A percentile compares a stretch with the other conserved stretches of the same genome.
phyloP scores from a whole-genome alignment of 2,797 vertebrate species.

The Distichodus sexfasciatus region DNA sequence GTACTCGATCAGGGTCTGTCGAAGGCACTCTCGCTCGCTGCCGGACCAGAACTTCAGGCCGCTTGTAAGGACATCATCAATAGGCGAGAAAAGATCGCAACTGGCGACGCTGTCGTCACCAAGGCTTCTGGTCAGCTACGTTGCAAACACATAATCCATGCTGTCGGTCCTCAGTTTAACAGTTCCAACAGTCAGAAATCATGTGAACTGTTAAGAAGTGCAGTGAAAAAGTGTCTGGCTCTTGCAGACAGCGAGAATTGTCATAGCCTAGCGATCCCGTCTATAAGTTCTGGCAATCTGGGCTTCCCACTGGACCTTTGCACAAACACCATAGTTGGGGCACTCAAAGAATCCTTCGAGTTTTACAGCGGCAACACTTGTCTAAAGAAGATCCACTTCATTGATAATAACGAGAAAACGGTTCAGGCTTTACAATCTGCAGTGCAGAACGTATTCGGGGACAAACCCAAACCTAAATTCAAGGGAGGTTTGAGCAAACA shows the following conservation, averaged over 20 bases:
- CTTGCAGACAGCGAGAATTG: constrained; percentile 64
- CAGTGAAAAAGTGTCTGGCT: constrained; percentile 67
- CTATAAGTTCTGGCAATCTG: constrained; percentile 71
- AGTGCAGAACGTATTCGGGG: constrained; percentile 61
- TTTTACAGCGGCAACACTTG: constrained; percentile 13
- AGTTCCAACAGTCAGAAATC: neutral
- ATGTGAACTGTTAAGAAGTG: constrained; percentile 57
- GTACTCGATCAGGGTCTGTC: constrained; percentile 67
- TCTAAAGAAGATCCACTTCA: constrained; percentile 76
- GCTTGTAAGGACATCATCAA: constrained; percentile 67
- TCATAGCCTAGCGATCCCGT: constrained; percentile 80
- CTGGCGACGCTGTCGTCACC: constrained; percentile 64
- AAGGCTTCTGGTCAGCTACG: constrained; percentile 70
- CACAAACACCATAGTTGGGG: constrained; percentile 64
- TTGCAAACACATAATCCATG: constrained; percentile 80
- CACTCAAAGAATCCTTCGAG: constrained; percentile 73
- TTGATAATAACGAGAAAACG: constrained; percentile 61
- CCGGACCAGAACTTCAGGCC: constrained; percentile 76
- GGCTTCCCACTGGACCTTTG: constrained; percentile 73
- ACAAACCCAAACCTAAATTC: neutral
- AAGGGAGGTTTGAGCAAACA: neutral
- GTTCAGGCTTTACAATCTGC: constrained; percentile 63
- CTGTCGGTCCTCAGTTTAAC: constrained; percentile 74
- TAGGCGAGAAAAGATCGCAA: constrained; percentile 33
- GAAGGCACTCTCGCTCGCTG: constrained; percentile 65